Evolutionary conservation across 2,797 vertebrate species (phyloP).

Genomic region (Spinus olivaceus): DNA sequence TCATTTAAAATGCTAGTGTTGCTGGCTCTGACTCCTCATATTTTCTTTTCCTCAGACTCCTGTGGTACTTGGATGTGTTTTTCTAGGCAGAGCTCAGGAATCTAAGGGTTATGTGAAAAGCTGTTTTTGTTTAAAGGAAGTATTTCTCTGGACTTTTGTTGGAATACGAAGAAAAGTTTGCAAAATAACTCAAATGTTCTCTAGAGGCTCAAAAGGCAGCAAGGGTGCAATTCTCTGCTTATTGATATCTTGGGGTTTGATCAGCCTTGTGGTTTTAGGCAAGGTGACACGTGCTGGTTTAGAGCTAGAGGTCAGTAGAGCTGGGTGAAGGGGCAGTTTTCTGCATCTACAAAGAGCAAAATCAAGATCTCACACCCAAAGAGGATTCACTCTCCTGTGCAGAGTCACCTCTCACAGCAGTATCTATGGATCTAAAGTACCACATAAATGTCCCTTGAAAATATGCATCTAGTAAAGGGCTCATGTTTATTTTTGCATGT

Average conservation of each 20-base stretch:
- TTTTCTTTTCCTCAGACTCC: conserved; percentile 3
- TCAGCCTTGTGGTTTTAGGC: neutral
- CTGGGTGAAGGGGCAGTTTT: neutral
- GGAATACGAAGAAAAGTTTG: neutral
- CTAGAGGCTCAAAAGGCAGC: neutral
- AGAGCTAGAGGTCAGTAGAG: neutral
- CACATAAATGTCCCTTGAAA: neutral
- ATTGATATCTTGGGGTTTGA: neutral
- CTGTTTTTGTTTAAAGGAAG: neutral
- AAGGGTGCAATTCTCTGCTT: neutral
- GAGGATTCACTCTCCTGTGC: neutral
- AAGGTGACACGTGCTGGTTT: neutral
- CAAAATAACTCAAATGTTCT: neutral
- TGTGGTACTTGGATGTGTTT: neutral
- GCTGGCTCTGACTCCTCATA: neutral
- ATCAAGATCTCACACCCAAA: neutral
- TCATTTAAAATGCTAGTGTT: neutral
- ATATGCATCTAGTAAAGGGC: neutral
- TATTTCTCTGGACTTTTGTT: neutral
- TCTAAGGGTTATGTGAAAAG: neutral
- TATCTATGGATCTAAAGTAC: neutral
- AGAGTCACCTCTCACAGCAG: neutral
- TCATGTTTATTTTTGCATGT: rapidly evolving
- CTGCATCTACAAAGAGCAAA: neutral
- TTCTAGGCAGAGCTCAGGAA: neutral